Base-by-base conservation (phyloP, 1,140 invertebrate genomes). In the Chrysomallon squamiferum region DNA sequence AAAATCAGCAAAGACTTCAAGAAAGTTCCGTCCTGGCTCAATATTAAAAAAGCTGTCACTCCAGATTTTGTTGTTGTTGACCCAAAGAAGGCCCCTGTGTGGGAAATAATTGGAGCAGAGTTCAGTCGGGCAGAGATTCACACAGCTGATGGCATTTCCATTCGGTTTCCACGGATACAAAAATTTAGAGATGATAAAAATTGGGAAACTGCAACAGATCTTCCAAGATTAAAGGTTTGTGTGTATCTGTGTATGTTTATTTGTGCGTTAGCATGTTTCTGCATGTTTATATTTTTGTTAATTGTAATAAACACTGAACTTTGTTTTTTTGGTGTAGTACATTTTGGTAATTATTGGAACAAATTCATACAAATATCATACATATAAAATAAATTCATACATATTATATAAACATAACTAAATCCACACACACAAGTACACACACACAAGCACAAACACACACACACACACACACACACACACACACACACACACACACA, bases 81-180 rank as follows among this genome's bases (percentile, higher is more conserved):
- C 86, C 95, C 95, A 0, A 92, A 93, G 82, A 86, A 90, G 59
- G 91, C 94, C 80, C 95, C 93, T 3, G 92, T 97, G 18, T 97
- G 95, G 95, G 94, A 97, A 87, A 95, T 97, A 35, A 93, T 92
- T 2, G 95, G 95, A 0, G 95, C 95, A 0, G 95, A 97, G 85
- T 93, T 97, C 73, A 94, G 93, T 9, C 91, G 94, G 81, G 89
- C 92, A 66, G 92, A 94, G 54, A 88, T 92, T 20, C 95, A 97
- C 78, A 96, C 94, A 4, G 94, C 94, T 2, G 90, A 92, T 80
- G 93, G 94, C 5, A 96, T 97, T 75, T 96, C 94, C 3, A 94
- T 97, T 52, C 86, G 95, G 71, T 97, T 97, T 87, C 95, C 95
- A 4, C 87, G 95, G 67, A 92, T 97, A 0, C 93, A 93, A 1